Base-by-base conservation (phyloP, 2,888 invertebrate species). In the Pyrrhia umbra region DNA sequence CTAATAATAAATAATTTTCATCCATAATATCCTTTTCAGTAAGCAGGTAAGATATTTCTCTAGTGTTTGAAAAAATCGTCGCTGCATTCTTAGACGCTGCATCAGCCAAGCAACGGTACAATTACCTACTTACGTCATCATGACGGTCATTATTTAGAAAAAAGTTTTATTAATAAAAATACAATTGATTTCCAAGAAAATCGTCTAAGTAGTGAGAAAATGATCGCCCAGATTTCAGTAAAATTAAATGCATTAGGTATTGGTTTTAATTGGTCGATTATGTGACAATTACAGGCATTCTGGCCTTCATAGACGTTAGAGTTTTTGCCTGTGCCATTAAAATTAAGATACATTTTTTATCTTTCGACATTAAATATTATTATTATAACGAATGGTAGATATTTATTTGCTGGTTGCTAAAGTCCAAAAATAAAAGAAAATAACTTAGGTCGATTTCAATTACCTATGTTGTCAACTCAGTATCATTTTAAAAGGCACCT, bases 231-330 rank as follows among this genome's bases (percentile, higher is more conserved):
- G 9, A 39, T 54, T 6, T 46, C 20, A 0, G 1, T 21, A 30
- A 39, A 67, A 49, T 10, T 47, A 67, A 61, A 25, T 64, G 25
- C 5, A 20, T 40, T 23, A 4, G 8, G 15, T 1, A 43, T 5
- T 50, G 30, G 6, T 40, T 60, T 20, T 46, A 60, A 68, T 60
- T 69, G 45, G 61, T 45, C 13, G 21, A 34, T 69, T 69, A 9
- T 21, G 9, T 21, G 42, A 13, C 8, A 16, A 10, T 67, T 6
- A 18, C 2, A 18, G 34, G 9, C 4, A 25, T 1, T 46, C 15
- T 60, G 16, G 15, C 34, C 9, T 40, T 5, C 16, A 25, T 51
- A 1, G 10, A 2, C 5, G 10, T 39, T 49, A n/a, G n/a, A n/a
- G n/a, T n/a, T 20, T 13, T 9, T 46, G 21, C 9, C 59, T 16